Base-by-base conservation (phyloP, 2,797 vertebrate species). In the Fundulus diaphanus region DNA sequence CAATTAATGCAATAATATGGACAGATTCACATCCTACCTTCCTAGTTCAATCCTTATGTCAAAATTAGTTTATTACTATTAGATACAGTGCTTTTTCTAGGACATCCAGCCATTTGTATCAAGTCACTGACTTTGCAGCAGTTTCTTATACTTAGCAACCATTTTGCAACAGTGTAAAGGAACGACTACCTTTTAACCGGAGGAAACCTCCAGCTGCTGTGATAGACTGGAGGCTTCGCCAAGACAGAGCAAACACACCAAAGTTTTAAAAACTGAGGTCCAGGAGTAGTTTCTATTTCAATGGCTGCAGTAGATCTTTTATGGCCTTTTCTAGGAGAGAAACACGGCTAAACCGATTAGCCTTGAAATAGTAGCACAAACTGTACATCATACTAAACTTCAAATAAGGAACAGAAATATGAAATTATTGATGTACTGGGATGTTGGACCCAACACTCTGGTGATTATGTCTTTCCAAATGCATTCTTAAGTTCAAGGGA, bases 401-500 rank as follows among this genome's bases (percentile, higher is more conserved):
- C 27, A n/a, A 27, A 27, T 15, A 54, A 9, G 13, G 3, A 40
- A 22, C 35, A 40, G 5, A 29, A 57, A 31, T 44, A 16, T 72
- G n/a, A 15, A 20, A 27, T 46, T 56, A 57, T 70, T 72, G 42
- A 46, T 24, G 69, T 13, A 29, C 27, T 18, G 31, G 27, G 40
- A 42, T 71, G 35, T 44, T 44, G 7, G 16, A 33, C 54, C 40
- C 42, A 44, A 44, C 44, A 16, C 37, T 31, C 24, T 59, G 48
- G n/a, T 35, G 7, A 42, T 31, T 80, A 66, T 67, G 68, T 29
- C 68, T 18, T 59, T 29, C 29, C 68, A 13, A 70, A 70, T 37
- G 7, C 46, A 54, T 46, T 12, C 68, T n/a, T 27, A 12, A 59
- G 48, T 49, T 76, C 37, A 59, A 49, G 18, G 29, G 68, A 5